Percentiles rank a stretch among this genome's conserved stretches.
These are phyloP conservation scores for Haplochromis vanheusdeni DNA, from an alignment of 2,113 vertebrate genomes.

Conservation along the genomic window DNA sequence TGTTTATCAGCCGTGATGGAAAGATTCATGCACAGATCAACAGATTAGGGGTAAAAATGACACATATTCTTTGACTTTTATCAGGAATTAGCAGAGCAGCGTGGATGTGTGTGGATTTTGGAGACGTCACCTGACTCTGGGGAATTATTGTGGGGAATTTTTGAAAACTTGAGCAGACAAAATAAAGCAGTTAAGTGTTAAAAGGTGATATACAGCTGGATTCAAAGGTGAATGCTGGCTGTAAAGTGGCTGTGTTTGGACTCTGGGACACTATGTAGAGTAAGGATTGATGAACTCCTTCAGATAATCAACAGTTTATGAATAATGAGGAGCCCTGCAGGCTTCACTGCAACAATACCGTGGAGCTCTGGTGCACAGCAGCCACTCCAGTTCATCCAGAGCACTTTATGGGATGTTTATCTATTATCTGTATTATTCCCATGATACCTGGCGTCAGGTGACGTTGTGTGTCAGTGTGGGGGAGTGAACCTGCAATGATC, in stretches of 20 bases:
- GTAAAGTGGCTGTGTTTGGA: not conserved
- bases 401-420: not conserved
- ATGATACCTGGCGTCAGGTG: not conserved
- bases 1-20: not conserved
- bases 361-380: not conserved
- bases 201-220: not conserved
- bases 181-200: not conserved
- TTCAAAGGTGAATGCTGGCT: accelerated
- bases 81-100: not conserved
- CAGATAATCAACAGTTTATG: not conserved
- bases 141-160: not conserved
- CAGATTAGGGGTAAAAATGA: accelerated
- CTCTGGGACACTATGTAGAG: not conserved
- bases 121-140: not conserved
- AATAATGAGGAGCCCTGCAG: not conserved
- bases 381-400: accelerated
- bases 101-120: not conserved
- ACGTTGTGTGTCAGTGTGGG: not conserved
- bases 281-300: not conserved
- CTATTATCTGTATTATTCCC: not conserved
- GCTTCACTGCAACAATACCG: not conserved
- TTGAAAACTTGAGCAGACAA: not conserved
- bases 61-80: not conserved
- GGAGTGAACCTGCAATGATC: not conserved
- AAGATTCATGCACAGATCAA: not conserved